Evolutionary conservation across 1,140 invertebrate species (phyloP).

Genomic region (Drepana arcuata): DNA sequence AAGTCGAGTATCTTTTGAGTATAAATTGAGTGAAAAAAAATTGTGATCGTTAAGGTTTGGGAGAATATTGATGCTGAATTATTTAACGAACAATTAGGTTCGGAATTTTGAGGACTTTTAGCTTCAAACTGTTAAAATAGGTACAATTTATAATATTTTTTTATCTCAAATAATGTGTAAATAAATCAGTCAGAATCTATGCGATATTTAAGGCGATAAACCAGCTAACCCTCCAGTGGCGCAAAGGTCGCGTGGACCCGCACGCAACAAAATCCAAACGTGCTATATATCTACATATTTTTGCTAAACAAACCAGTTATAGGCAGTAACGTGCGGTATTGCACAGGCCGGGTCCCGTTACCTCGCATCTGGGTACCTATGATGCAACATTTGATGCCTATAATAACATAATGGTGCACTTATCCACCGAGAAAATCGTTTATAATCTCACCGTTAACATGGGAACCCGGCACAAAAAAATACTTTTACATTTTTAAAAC

Average conservation of each 20-base stretch:
- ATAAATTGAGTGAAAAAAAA: conserved; percentile 70
- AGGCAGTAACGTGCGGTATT: conserved; percentile 28
- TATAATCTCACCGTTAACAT: conserved; percentile 4
- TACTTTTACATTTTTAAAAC: conserved; percentile 21
- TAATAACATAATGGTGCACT: conserved; percentile 56
- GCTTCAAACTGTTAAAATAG: too few species aligned
- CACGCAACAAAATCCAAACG: conserved; percentile 40
- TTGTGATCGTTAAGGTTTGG: too few species aligned
- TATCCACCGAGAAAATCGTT: conserved; percentile 19
- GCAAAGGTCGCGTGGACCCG: conserved; percentile 39
- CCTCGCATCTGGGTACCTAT: conserved; percentile 29
- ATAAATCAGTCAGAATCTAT: conserved; percentile 9
- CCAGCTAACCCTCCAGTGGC: conserved; percentile 28
- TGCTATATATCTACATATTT: conserved; percentile 44
- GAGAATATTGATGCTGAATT: too few species aligned
- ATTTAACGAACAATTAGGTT: too few species aligned
- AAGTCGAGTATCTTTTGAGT: conserved; percentile 70
- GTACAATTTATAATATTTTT: too few species aligned
- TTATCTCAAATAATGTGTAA: too few species aligned
- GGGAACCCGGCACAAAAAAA: background rate
- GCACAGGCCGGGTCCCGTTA: conserved; percentile 41
- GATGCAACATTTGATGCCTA: conserved; percentile 56
- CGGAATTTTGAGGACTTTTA: too few species aligned
- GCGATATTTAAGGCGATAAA: conserved; percentile 22
- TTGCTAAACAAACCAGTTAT: conserved; percentile 41